Base-by-base conservation (phyloP, 1,140 invertebrate genomes). In the Liolophura sinensis region DNA sequence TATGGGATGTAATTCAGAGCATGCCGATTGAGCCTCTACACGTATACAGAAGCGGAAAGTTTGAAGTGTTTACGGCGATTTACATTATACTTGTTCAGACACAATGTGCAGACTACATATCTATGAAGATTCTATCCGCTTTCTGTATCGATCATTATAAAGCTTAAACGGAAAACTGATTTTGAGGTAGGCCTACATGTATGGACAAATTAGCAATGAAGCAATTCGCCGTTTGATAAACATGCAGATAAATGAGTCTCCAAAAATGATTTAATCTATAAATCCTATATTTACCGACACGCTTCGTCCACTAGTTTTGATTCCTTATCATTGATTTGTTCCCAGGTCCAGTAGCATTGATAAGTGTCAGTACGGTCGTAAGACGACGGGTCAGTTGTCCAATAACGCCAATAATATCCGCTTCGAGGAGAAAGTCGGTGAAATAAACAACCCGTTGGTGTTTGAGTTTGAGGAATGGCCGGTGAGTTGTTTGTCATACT, bases 401-500 rank as follows among this genome's bases (percentile, higher is more conserved):
- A 60, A 72, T 24, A 62, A 51, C 7, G 67, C 62, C 15, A 75
- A 75, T 60, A 52, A 62, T 40, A 73, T 75, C n/a, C 51, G 31
- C 5, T 75, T 75, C 55, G 64, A 72, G 57, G 68, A 60, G 47
- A 62, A 72, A 40, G 64, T 73, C 14, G 72, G 72, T 22, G 18
- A 67, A 46, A 54, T 48, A 15, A 22, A 27, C 50, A 75, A 75
- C 51, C 71, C 74, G 24, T 50, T 75, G 1, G 54, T 48, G 18
- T 75, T 75, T 62, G 31, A 22, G 1, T 75, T 75, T 62, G 60
- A 64, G 11, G 24, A 54, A n/a, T 75, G 71, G 74, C 74, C 72
- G n/a, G 74, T 75, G 50, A 65, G 73, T 66, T 25, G 24, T 57
- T 58, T 27, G n/a, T 24, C 14, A 12, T 50, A 16, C 1, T 7